Base-by-base conservation (phyloP, 2,113 vertebrate genomes). In the Nycticorax nycticorax region DNA sequence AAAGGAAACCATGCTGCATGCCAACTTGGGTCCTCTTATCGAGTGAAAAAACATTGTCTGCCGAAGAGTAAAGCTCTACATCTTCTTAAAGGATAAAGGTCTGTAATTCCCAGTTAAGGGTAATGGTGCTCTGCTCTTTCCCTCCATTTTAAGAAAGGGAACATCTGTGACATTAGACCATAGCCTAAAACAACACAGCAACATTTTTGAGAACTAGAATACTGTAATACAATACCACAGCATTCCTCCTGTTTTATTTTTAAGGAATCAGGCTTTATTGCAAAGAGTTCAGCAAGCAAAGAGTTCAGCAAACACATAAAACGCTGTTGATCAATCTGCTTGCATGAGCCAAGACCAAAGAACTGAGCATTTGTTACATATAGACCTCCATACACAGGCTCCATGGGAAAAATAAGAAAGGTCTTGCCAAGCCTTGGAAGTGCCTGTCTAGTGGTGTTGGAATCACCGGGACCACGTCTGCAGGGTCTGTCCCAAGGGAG, bases 161-260 rank as follows among this genome's bases (percentile, higher is more conserved):
- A 89, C 53, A 79, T 87, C 69, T 85, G 57, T 82, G 77, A 64
- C 8, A 1, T 78, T 88, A 96, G 57, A 82, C 73, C 37, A 59
- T 66, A 85, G 77, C 86, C 91, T 87, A 78, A 92, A 96, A 86
- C 73, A 93, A 78, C 62, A 79, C 33, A 87, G 84, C 77, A 91
- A 41, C 53, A 24, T 93, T 95, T 93, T 48, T 87, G 48, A 89
- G 87, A 79, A 32, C 53, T 83, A 24, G 32, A 79, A 73, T 48
- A 47, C 43, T 80, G 14, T 81, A 74, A 47, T 81, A 52, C 37
- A 89, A 55, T 80, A 89, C 80, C 66, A 55, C 84, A 81, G 28
- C 73, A 82, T 88, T 93, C 64, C 66, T 90, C 84, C 72, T 81
- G 33, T 81, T 94, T 91, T 72, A 47, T 91, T 93, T 93, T 90